phyloP scores from a whole-genome alignment of 1,140 invertebrate species.

The Drosophila novamexicana region DNA sequence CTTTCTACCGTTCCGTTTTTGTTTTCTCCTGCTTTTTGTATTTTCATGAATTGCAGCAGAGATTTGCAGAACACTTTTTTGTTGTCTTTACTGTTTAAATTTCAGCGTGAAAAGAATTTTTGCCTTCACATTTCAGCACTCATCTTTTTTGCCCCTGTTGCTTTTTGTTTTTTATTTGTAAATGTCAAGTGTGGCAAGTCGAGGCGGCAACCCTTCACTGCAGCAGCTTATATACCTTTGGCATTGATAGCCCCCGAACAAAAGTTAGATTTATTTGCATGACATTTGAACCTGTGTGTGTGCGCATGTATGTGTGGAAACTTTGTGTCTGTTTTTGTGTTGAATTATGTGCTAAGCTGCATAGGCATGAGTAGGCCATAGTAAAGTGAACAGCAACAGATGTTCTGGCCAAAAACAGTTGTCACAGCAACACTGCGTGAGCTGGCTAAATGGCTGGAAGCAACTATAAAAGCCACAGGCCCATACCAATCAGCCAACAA shows the following conservation, averaged over 20 bases:
- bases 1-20: slow-evolving; percentile 25
- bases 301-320: not conserved
- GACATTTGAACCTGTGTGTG: slow-evolving; percentile 48
- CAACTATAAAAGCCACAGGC: slow-evolving; percentile 46
- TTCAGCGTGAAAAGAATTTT: slow-evolving; percentile 76
- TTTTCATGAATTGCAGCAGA: slow-evolving; percentile 59
- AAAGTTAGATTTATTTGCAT: slow-evolving; percentile 38
- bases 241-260: slow-evolving; percentile 65
- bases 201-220: slow-evolving; percentile 36
- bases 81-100: slow-evolving; percentile 77
- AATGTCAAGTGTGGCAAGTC: slow-evolving; percentile 68
- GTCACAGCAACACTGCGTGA: slow-evolving; percentile 29
- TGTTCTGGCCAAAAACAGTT: slow-evolving; percentile 62
- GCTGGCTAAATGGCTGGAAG: slow-evolving; percentile 10
- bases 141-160: slow-evolving; percentile 56
- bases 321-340: slow-evolving; percentile 26
- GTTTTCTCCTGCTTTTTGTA: slow-evolving; percentile 32
- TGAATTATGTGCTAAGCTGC: slow-evolving; percentile 32
- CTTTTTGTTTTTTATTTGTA: slow-evolving; percentile 11
- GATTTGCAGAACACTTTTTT: slow-evolving; percentile 49
- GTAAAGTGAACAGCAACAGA: slow-evolving; percentile 28
- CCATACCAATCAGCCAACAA: slow-evolving; percentile 10
- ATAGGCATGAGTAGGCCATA: slow-evolving; percentile 25
- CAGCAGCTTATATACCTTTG: slow-evolving; percentile 56
- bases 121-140: slow-evolving; percentile 71